Base-by-base conservation (phyloP, 2,888 invertebrate species). In the Cyaniris semiargus region DNA sequence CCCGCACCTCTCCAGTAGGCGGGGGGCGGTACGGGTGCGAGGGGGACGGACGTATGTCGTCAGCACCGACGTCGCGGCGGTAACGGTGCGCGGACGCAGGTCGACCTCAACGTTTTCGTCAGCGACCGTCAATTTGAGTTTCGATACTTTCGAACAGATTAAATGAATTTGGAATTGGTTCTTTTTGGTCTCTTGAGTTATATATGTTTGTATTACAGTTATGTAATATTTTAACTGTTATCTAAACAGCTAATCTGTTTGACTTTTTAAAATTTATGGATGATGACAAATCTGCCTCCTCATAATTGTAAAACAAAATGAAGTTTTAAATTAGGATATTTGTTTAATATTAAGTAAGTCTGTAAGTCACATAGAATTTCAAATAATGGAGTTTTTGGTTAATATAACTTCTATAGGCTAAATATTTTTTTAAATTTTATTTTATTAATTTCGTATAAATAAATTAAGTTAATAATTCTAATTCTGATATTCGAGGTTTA, bases 81-180 rank as follows among this genome's bases (percentile, higher is more conserved):
- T 92, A 91, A 91, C 92, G 92, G 90, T 87, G 89, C 89, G 90
- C 90, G 81, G 78, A 82, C 84, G 84, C 86, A 84, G 85, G 78
- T 81, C 88, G 87, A 87, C 86, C 86, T 88, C 85, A 85, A 84
- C 83, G 85, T 88, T 87, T 86, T 81, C 84, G 85, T 86, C 84
- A 85, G 84, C 86, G 86, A 88, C 88, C 88, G 86, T 84, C 86
- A 87, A 87, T 88, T 87, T 84, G 84, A 87, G 87, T 89, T 88
- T 87, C 58, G 84, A 83, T 84, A 87, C 87, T 89, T 88, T 87
- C 58, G 84, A 83, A 85, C 83, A 84, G 85, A 88, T 79, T 76
- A 77, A 66, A 31, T 70, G 60, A 56, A 78, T 78, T 74, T 75
- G 66, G 38, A 77, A 77, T 76, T 76, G 76, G 44, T 72, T 77